A percentile compares a stretch with the other conserved stretches of the same genome.
These are phyloP conservation scores for Sminthurides bifidus DNA, from an alignment of 1,140 invertebrate species.

Conservation along the genomic window DNA sequence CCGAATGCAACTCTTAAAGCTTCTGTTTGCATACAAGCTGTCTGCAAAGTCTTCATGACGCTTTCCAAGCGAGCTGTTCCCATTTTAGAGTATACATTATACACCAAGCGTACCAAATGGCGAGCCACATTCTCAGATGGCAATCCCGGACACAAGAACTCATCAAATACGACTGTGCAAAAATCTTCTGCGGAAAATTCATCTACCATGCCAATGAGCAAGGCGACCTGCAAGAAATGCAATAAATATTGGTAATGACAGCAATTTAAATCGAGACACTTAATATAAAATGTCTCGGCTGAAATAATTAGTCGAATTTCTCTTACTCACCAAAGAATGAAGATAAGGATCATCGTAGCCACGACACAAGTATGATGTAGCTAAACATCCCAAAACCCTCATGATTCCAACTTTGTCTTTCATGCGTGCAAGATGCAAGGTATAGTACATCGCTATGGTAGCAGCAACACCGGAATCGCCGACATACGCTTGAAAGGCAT, in stretches of 20 bases:
- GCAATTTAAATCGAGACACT: not conserved
- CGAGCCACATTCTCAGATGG: slow-evolving; percentile 82
- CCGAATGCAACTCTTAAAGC: slow-evolving; percentile 17
- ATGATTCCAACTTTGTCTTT: slow-evolving; percentile 75
- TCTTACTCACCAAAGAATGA: slow-evolving; percentile 68
- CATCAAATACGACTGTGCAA: slow-evolving; percentile 89
- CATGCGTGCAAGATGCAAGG: slow-evolving; percentile 65
- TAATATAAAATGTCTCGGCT: not conserved
- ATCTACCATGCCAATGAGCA: slow-evolving; percentile 76
- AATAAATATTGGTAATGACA: not conserved
- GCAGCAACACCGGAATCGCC: slow-evolving; percentile 80
- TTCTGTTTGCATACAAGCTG: slow-evolving; percentile 44
- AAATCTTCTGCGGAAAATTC: slow-evolving; percentile 90
- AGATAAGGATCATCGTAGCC: slow-evolving; percentile 91
- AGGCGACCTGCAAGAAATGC: slow-evolving; percentile 49
- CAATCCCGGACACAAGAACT: slow-evolving; percentile 84
- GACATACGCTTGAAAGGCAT: slow-evolving; percentile 81
- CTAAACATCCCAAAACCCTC: slow-evolving; percentile 72
- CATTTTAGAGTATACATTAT: slow-evolving; percentile 80
- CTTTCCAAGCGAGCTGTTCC: slow-evolving; percentile 64
- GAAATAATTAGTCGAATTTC: not conserved
- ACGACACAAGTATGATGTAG: slow-evolving; percentile 77
- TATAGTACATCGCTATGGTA: slow-evolving; percentile 89
- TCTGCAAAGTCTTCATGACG: slow-evolving; percentile 75
- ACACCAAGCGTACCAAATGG: slow-evolving; percentile 81